Percentiles rank a stretch among this genome's conserved stretches.
Evolutionary conservation across 2,797 vertebrate genomes (phyloP).

Genomic region (Sebastes itinus): DNA sequence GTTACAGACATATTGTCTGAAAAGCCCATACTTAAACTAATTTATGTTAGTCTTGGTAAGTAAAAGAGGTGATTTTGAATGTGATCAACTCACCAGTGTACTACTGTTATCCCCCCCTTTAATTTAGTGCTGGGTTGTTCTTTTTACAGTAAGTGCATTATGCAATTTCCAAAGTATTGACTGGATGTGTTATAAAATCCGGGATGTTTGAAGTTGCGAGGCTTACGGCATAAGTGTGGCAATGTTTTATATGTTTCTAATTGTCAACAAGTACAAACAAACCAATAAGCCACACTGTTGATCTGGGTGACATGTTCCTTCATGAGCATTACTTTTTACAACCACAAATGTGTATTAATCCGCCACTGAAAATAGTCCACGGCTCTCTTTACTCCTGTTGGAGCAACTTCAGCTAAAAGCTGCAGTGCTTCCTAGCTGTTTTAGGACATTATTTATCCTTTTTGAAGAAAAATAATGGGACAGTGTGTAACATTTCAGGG

Average conservation of each 20-base stretch:
- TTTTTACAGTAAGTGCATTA: background rate
- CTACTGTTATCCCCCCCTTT: background rate
- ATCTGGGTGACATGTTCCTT: background rate
- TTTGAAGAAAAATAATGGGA: background rate
- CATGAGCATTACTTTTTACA: background rate
- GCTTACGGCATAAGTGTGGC: background rate
- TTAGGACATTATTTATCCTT: background rate
- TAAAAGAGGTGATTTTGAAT: constrained; percentile 1
- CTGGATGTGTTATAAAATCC: background rate
- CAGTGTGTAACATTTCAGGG: no score
- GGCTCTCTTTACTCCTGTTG: background rate
- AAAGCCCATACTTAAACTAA: constrained; percentile 11
- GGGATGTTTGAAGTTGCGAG: background rate
- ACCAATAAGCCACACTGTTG: background rate
- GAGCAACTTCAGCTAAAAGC: background rate
- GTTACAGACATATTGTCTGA: constrained; percentile 13
- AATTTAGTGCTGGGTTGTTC: background rate
- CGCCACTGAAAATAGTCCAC: background rate
- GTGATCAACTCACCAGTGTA: background rate
- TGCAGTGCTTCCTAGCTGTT: background rate
- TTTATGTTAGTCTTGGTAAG: background rate
- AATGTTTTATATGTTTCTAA: background rate
- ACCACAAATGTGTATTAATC: background rate
- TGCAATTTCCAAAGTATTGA: background rate
- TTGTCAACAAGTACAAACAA: background rate